A percentile compares a stretch with the other conserved stretches of the same genome.
These are phyloP conservation scores for Cricetomys ansorgei DNA, from an alignment of 2,113 vertebrate species.

Conservation along the genomic window DNA sequence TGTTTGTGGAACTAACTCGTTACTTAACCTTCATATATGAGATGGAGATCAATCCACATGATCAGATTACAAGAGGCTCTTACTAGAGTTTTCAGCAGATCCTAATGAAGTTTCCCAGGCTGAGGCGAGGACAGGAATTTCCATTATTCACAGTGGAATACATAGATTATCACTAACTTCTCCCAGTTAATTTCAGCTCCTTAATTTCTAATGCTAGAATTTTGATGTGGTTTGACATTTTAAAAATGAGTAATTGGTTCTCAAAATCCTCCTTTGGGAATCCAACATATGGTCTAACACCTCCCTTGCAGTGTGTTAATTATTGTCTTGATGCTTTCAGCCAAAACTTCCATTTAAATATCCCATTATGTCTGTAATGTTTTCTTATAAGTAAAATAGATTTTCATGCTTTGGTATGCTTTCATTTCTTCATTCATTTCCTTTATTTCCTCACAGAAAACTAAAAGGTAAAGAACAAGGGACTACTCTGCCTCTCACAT, in stretches of 20 bases:
- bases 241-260: slow-evolving; percentile 38
- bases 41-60: background rate
- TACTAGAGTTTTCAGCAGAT: background rate
- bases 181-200: background rate
- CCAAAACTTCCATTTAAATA: slow-evolving; percentile 58
- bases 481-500: background rate
- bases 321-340: slow-evolving; percentile 54
- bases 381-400: slow-evolving; percentile 26
- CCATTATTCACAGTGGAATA: background rate
- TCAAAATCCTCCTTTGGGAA: slow-evolving; percentile 58
- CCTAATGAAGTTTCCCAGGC: background rate
- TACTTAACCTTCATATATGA: background rate
- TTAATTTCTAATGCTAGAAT: slow-evolving; percentile 25
- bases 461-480: background rate
- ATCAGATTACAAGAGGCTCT: background rate
- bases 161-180: background rate
- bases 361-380: slow-evolving; percentile 37
- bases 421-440: background rate
- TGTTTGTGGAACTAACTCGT: background rate
- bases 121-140: background rate
- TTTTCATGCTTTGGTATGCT: background rate
- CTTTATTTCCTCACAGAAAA: background rate
- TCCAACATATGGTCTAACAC: slow-evolving; percentile 62
- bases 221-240: slow-evolving; percentile 22
- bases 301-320: slow-evolving; percentile 67